Evolutionary conservation across 2,797 vertebrate species (phyloP).

Genomic region (Hapalemur alaotrensis): DNA sequence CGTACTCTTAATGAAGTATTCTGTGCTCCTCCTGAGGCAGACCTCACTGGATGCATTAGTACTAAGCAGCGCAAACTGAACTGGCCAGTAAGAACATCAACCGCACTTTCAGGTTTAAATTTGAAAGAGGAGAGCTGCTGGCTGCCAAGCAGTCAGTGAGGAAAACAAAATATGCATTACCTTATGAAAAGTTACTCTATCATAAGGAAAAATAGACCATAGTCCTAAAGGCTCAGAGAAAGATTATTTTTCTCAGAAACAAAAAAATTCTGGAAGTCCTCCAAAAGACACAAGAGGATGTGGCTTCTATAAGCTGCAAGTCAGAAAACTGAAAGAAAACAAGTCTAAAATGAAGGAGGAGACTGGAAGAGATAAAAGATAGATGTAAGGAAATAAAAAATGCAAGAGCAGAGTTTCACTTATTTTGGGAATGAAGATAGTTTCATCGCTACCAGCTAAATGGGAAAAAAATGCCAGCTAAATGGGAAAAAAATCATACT

Average conservation of each 20-base stretch:
- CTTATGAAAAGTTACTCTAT: neutral
- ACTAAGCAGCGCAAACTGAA: neutral
- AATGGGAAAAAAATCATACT: neutral
- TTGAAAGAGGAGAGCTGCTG: neutral
- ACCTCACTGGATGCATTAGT: neutral
- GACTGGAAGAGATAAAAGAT: neutral
- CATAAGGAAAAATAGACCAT: neutral
- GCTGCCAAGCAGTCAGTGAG: neutral
- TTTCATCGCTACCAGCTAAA: neutral
- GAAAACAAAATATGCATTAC: neutral
- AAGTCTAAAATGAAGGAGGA: neutral
- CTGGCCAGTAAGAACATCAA: neutral
- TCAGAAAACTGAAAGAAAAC: neutral
- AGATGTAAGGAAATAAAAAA: neutral
- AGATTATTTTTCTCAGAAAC: neutral
- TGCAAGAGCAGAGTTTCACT: neutral
- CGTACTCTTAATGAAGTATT: neutral
- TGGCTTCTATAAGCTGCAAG: neutral
- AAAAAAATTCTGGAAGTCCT: neutral
- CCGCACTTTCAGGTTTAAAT: neutral
- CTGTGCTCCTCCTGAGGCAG: neutral
- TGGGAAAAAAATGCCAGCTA: neutral
- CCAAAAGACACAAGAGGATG: neutral
- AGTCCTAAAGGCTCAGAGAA: neutral
- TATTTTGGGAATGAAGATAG: neutral